Percentiles rank a stretch among this genome's conserved stretches.
Conservation (phyloP, 23 tunicate genomes). For the Halocynthia aurantium region DNA sequence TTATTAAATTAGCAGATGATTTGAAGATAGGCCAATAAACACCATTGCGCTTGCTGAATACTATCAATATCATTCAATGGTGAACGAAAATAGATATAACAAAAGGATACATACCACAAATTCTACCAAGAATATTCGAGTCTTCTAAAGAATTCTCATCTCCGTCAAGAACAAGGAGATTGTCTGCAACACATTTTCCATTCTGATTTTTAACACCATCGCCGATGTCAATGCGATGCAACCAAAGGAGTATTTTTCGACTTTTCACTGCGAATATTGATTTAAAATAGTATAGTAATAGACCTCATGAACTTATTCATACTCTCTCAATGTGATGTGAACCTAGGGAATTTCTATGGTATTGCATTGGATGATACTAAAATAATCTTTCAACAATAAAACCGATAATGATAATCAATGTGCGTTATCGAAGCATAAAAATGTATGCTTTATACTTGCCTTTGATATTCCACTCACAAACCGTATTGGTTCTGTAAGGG, state of each 20-base stretch:
- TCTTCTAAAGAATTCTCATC: slow-evolving; percentile 16
- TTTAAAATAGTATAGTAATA: too few relatives aligned
- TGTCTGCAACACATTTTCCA: slow-evolving; percentile 27
- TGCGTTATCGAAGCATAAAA: background rate
- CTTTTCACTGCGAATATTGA: slow-evolving; percentile 13
- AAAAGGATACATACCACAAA: slow-evolving; percentile 48
- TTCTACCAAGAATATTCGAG: slow-evolving; percentile 26
- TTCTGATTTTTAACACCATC: background rate
- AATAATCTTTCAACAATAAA: too few relatives aligned
- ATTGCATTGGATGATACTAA: too few relatives aligned
- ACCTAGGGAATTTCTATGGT: too few relatives aligned
- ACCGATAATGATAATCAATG: too few relatives aligned
- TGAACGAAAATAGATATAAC: background rate
- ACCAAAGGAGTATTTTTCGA: slow-evolving; percentile 37
- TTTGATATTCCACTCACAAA: slow-evolving; percentile 49
- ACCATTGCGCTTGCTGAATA: background rate
- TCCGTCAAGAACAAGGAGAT: slow-evolving; percentile 45
- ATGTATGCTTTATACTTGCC: slow-evolving; percentile 11
- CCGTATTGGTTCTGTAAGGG: slow-evolving; percentile 32
- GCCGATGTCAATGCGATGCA: slow-evolving; percentile 38
- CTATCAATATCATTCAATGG: background rate
- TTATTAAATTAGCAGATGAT: background rate
- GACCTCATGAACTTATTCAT: too few relatives aligned
- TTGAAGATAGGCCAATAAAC: background rate
- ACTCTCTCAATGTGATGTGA: too few relatives aligned